phyloP scores from a whole-genome alignment of 2,888 invertebrate genomes.

The Scaptomyza flava region DNA sequence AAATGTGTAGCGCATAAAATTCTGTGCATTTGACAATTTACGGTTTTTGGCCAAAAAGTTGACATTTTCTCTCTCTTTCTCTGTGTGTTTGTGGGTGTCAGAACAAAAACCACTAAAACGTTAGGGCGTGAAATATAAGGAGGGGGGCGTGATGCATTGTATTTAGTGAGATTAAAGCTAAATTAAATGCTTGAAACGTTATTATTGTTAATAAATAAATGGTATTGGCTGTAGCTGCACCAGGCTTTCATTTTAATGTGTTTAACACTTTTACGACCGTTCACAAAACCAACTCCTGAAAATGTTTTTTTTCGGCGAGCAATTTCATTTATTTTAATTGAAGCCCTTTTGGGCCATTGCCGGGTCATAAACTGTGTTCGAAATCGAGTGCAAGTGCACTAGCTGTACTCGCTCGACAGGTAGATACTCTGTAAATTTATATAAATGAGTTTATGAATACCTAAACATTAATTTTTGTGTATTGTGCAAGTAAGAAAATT shows the following conservation, averaged over 20 bases:
- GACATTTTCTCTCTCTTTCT: conserved; percentile 43
- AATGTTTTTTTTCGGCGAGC: conserved; percentile 17
- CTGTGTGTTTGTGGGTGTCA: conserved; percentile 15
- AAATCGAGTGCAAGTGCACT: conserved; percentile 4
- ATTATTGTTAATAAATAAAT: conserved; percentile 70
- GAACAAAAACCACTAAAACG: conserved; percentile 55
- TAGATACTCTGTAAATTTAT: conserved; percentile 11
- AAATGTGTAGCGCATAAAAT: conserved; percentile 72
- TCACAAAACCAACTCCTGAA: neutral
- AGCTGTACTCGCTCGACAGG: neutral
- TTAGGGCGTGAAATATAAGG: conserved; percentile 1
- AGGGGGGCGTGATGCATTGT: conserved; percentile 39
- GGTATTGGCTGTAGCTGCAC: conserved; percentile 8
- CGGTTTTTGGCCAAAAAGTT: conserved; percentile 63
- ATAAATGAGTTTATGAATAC: too few species aligned
- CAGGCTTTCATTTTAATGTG: conserved; percentile 47
- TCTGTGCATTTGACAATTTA: conserved; percentile 76
- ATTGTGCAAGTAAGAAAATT: neutral
- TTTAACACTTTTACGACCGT: conserved; percentile 58
- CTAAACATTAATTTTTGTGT: neutral
- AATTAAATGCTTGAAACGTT: conserved; percentile 69
- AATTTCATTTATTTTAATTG: conserved; percentile 74
- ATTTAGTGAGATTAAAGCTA: conserved; percentile 51
- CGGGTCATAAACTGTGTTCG: conserved; percentile 49
- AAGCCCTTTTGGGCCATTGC: conserved; percentile 36